Percentiles rank a stretch among this genome's conserved stretches.
Evolutionary conservation across 2,113 vertebrate species (phyloP).

Genomic region (Helogale parvula): DNA sequence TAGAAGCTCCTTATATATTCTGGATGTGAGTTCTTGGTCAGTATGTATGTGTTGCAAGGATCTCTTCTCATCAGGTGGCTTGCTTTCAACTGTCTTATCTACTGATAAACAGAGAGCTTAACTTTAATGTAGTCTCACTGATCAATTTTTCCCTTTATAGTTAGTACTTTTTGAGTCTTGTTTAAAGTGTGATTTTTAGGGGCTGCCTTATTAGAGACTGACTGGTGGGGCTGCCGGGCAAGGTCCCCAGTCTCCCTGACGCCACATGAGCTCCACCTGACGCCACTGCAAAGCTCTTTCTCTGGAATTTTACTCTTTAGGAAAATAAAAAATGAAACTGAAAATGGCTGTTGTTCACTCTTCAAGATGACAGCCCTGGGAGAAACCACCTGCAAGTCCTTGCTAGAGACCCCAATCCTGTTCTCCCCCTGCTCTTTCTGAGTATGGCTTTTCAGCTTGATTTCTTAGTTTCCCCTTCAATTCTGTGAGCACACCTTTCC

Average conservation of each 20-base stretch:
- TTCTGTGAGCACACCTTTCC: background rate
- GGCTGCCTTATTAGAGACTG: background rate
- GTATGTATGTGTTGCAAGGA: background rate
- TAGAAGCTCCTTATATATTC: background rate
- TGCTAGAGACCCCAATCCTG: background rate
- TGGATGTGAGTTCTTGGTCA: background rate
- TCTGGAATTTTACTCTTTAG: background rate
- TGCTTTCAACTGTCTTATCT: background rate
- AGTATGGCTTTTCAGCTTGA: background rate
- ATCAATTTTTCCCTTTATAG: background rate
- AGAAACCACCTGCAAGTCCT: background rate
- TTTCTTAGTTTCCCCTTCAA: background rate
- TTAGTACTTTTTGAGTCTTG: background rate
- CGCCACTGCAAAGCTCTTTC: background rate
- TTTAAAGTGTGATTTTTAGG: background rate
- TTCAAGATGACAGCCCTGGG: background rate
- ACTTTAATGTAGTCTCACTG: background rate
- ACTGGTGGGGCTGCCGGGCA: too few species aligned
- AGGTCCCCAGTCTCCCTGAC: background rate
- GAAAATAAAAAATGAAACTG: background rate
- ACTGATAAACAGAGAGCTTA: background rate
- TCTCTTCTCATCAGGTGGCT: background rate
- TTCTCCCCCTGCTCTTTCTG: background rate
- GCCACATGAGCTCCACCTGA: background rate
- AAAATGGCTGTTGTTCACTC: background rate